Evolutionary conservation across 2,113 vertebrate genomes (phyloP).

Genomic region (Connochaetes taurinus): DNA sequence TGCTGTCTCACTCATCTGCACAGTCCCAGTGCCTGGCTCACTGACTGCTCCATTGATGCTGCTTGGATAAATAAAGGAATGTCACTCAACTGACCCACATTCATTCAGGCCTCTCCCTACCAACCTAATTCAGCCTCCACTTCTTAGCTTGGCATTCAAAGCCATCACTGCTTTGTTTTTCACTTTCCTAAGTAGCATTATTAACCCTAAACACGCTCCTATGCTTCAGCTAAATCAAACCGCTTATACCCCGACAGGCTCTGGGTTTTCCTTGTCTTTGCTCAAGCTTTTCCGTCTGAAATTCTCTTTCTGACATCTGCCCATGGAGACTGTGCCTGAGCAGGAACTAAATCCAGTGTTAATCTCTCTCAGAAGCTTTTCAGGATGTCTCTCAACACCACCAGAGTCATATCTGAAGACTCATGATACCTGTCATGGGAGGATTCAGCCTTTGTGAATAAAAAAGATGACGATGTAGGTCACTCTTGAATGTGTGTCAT

Average conservation of each 20-base stretch:
- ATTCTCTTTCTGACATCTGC: not conserved
- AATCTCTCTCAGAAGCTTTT: not conserved
- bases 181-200: not conserved
- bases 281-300: not conserved
- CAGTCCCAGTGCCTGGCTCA: not conserved
- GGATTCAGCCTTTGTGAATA: not conserved
- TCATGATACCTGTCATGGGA: not conserved
- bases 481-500: not conserved
- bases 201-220: not conserved
- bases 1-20: not conserved
- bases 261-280: not conserved
- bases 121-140: not conserved
- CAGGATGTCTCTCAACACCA: not conserved
- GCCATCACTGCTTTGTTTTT: not conserved
- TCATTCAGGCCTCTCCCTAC: not conserved
- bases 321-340: not conserved
- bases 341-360: not conserved
- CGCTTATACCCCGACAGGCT: not conserved
- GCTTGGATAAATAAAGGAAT: not conserved
- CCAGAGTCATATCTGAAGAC: not conserved
- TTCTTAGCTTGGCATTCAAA: not conserved
- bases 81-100: not conserved
- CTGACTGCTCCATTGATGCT: not conserved
- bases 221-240: not conserved
- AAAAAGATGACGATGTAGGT: not conserved